phyloP scores from a whole-genome alignment of 2,888 invertebrate species.

The Eumacrocentrus americanus region DNA sequence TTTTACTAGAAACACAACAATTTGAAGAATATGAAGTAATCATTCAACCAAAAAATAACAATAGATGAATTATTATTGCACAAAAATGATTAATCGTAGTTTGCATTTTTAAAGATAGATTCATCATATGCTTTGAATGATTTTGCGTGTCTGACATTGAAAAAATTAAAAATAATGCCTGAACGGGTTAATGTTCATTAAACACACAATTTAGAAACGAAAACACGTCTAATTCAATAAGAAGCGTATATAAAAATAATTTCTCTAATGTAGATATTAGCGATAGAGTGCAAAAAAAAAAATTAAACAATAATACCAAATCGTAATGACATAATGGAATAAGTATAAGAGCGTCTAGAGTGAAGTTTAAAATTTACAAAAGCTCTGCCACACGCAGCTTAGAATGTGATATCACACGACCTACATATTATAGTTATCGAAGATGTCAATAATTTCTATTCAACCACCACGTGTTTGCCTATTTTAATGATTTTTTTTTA shows the following conservation, averaged over 20 bases:
- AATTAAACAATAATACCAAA: conserved; percentile 16
- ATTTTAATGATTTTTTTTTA: conserved; percentile 26
- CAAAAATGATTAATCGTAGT: too few species aligned
- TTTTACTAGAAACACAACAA: conserved; percentile 13
- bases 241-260: conserved; percentile 23
- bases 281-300: conserved; percentile 13
- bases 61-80: too few species aligned
- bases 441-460: conserved; percentile 34
- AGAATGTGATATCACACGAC: conserved; percentile 41
- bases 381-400: conserved; percentile 39
- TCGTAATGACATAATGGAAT: background rate
- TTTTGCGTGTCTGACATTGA: too few species aligned
- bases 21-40: background rate
- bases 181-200: too few species aligned
- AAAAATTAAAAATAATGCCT: too few species aligned
- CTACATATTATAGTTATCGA: conserved; percentile 21
- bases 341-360: background rate
- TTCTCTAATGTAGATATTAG: conserved; percentile 19
- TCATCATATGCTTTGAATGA: too few species aligned
- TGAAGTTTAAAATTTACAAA: conserved; percentile 28
- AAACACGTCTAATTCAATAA: conserved; percentile 24
- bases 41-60: too few species aligned
- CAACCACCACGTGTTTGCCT: conserved; percentile 30
- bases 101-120: background rate
- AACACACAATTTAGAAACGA: conserved; percentile 25